phyloP scores from a whole-genome alignment of 2,113 vertebrate genomes.

The Lepisosteus oculatus region DNA sequence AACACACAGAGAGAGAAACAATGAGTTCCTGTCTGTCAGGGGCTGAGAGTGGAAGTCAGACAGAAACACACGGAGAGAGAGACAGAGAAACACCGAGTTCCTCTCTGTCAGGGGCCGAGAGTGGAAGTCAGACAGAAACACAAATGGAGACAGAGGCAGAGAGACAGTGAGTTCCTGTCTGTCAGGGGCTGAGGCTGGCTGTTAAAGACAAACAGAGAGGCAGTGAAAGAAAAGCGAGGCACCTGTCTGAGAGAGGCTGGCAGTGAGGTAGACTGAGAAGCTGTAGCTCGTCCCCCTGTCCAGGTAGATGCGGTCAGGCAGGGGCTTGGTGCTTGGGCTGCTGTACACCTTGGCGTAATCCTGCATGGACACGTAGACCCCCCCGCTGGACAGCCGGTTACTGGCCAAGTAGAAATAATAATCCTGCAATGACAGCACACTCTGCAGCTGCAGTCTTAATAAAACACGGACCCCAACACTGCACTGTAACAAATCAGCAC shows the following conservation, averaged over 20 bases:
- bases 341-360: slow-evolving; percentile 45
- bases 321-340: rapidly evolving
- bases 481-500: too few relatives aligned
- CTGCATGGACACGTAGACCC: slow-evolving; percentile 38
- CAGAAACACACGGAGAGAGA: slow-evolving; percentile 30
- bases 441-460: too few relatives aligned
- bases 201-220: slow-evolving; percentile 22
- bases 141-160: background rate
- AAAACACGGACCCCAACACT: too few relatives aligned
- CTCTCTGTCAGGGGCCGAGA: background rate
- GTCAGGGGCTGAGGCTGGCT: too few relatives aligned
- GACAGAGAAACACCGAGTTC: background rate
- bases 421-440: slow-evolving; percentile 32
- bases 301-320: slow-evolving; percentile 38
- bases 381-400: slow-evolving; percentile 14
- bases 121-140: slow-evolving; percentile 1
- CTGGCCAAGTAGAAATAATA: slow-evolving; percentile 47
- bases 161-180: background rate
- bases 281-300: slow-evolving; percentile 40
- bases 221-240: background rate
- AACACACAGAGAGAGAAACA: slow-evolving; percentile 14
- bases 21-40: background rate
- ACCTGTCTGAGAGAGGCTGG: too few relatives aligned
- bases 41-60: slow-evolving; percentile 5
- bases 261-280: slow-evolving; percentile 26